These are phyloP conservation scores for Oligia strigilis DNA, from an alignment of 2,888 invertebrate species.

Conservation along the genomic window DNA sequence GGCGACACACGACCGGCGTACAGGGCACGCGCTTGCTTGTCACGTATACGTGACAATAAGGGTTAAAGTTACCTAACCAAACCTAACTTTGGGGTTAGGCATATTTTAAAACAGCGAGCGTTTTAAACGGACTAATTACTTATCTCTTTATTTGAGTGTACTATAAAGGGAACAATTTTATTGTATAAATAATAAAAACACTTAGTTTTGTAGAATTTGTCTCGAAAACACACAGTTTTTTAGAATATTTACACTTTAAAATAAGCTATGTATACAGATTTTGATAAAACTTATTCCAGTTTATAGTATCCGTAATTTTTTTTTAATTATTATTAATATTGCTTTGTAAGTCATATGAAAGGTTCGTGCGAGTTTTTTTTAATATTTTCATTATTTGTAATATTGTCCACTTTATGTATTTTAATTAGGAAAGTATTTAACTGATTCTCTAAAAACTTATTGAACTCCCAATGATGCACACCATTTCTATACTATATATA, in stretches of 20 bases:
- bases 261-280: slow-evolving; percentile 36
- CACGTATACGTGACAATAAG: too few relatives aligned
- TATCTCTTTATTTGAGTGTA: slow-evolving; percentile 6
- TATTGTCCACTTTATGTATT: background rate
- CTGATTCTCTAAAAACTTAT: too few relatives aligned
- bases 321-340: slow-evolving; percentile 1
- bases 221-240: slow-evolving; percentile 42
- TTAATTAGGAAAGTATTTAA: background rate
- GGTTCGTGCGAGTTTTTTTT: slow-evolving; percentile 44
- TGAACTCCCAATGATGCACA: too few relatives aligned
- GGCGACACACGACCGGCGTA: too few relatives aligned
- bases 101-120: too few relatives aligned
- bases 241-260: slow-evolving; percentile 55
- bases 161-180: slow-evolving; percentile 57
- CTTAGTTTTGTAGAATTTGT: slow-evolving; percentile 37
- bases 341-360: slow-evolving; percentile 19
- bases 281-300: slow-evolving; percentile 58
- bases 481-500: too few relatives aligned
- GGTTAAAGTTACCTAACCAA: too few relatives aligned
- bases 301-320: slow-evolving; percentile 3
- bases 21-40: too few relatives aligned
- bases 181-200: slow-evolving; percentile 36
- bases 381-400: background rate
- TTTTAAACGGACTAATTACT: background rate
- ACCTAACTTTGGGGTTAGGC: too few relatives aligned